Evolutionary conservation across 2,113 vertebrate genomes (phyloP), one percentile per base, ranked within the genome.

Genomic region (Neolamprologus fasciatus): DNA sequence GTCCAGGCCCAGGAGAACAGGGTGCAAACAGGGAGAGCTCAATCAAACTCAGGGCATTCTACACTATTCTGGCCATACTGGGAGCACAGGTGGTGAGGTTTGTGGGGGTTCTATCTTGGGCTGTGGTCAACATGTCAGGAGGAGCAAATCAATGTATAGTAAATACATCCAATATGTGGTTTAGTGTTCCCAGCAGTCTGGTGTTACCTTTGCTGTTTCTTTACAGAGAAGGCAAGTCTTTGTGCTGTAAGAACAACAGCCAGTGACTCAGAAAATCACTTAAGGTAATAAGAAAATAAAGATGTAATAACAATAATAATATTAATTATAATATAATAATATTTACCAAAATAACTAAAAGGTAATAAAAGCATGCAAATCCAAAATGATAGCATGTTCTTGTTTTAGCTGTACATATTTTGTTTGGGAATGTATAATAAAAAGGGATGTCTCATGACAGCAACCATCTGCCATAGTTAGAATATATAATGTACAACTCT

Each of bases 201-300:
- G 68, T 86, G 6, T 13, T 87, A 37, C 91, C 89, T 19, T n/a
- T 92, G 73, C 21, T 93, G 16, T 93, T 88, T 45, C 73, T 93
- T 3, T 76, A 82, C 19, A 82, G 86, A 61, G 28, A 31, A 8
- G 45, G 45, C 17, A 82, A 11, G n/a, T 5, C 3, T 5, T 6
- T 23, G 8, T 57, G 37, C 28, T 50, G 23, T 13, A 47, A 78
- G 2, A 50, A 21, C 9, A 79, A 54, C 53, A 55, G 2, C 1
- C 10, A 31, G 16, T 58, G 35, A 76, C 5, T 81, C 1, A 4
- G 4, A 1, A 66, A 8, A 28, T 28, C 7, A 58, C 7, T 28
- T 8, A 2, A 58, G 23, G 8, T 58, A 31, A 61, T 61, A 61
- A 61, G 57, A 17, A 28, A 58, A 58, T 58, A 31, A 58, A 58